A percentile compares a stretch with the other conserved stretches of the same genome.
Evolutionary conservation across 2,113 vertebrate genomes (phyloP).

Genomic region (Lucifuga dentata): DNA sequence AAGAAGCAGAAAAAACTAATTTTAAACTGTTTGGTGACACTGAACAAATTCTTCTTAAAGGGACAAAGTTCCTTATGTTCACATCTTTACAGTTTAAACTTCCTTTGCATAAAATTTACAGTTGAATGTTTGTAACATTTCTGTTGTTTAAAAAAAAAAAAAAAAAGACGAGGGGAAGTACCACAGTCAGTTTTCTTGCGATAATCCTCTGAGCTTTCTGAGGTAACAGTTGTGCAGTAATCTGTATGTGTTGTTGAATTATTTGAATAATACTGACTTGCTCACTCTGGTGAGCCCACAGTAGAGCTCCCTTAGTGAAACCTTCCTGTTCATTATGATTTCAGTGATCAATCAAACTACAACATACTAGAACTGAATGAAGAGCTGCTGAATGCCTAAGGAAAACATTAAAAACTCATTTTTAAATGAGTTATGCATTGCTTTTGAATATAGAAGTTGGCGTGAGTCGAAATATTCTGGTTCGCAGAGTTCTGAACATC

Average conservation of each 20-base stretch:
- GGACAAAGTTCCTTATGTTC: neutral
- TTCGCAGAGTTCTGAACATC: too few species aligned
- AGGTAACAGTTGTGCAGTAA: neutral
- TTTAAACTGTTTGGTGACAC: too few species aligned
- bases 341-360: too few species aligned
- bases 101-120: slow-evolving; percentile 60
- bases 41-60: neutral
- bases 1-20: neutral
- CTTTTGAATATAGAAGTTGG: slow-evolving; percentile 20
- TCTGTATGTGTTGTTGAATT: neutral
- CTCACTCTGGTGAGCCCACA: neutral
- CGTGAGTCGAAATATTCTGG: neutral
- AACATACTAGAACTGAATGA: too few species aligned
- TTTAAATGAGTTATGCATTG: neutral
- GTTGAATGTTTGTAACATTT: slow-evolving; percentile 28
- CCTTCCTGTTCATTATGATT: too few species aligned
- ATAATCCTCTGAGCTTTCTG: slow-evolving; percentile 29
- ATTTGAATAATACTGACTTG: slow-evolving; percentile 40
- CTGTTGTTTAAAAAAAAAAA: too few species aligned
- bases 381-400: neutral
- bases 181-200: neutral
- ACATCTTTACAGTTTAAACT: neutral
- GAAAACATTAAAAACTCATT: too few species aligned
- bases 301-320: too few species aligned
- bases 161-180: slow-evolving; percentile 12